Percentiles rank a stretch among this genome's conserved stretches.
phyloP scores from a whole-genome alignment of 2,888 invertebrate genomes.

The Nesidiocoris tenuis region DNA sequence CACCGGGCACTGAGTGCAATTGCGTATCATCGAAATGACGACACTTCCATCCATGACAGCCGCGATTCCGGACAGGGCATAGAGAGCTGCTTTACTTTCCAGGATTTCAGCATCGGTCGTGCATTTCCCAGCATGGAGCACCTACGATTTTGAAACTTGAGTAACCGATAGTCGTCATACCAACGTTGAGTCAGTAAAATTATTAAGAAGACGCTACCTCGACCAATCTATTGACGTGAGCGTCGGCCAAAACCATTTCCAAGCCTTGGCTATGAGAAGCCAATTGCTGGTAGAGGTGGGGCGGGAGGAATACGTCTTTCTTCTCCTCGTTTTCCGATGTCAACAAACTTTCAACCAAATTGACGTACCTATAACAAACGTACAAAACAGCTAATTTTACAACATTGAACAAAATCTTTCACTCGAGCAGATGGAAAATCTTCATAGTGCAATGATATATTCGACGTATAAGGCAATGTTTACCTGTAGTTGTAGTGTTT shows the following conservation, averaged over 20 bases:
- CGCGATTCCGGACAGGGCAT: slow-evolving; percentile 63
- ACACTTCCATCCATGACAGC: slow-evolving; percentile 42
- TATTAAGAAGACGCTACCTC: slow-evolving; percentile 52
- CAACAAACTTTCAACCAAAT: slow-evolving; percentile 83
- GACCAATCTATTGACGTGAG: slow-evolving; percentile 57
- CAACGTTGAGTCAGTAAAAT: not conserved
- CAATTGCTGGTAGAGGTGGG: slow-evolving; percentile 84
- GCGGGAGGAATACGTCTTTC: slow-evolving; percentile 59
- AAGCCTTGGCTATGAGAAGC: slow-evolving; percentile 67
- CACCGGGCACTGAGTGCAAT: slow-evolving; percentile 78
- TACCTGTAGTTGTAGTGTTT: slow-evolving; percentile 68
- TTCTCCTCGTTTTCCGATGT: slow-evolving; percentile 60
- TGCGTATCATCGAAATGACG: slow-evolving; percentile 57
- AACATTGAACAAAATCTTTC: too few species aligned
- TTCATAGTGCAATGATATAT: not conserved
- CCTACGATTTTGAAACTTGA: slow-evolving; percentile 52
- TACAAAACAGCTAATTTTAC: too few species aligned
- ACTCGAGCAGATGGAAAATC: too few species aligned
- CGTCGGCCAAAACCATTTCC: slow-evolving; percentile 59
- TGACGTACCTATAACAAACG: slow-evolving; percentile 67
- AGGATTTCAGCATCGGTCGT: slow-evolving; percentile 68
- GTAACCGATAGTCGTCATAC: too few species aligned
- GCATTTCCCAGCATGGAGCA: slow-evolving; percentile 59
- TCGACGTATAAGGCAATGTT: slow-evolving; percentile 42
- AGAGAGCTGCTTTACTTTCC: slow-evolving; percentile 82